A percentile compares a stretch with the other conserved stretches of the same genome.
Conservation (phyloP, 2,797 vertebrate species). For the Bradypodion pumilum region DNA sequence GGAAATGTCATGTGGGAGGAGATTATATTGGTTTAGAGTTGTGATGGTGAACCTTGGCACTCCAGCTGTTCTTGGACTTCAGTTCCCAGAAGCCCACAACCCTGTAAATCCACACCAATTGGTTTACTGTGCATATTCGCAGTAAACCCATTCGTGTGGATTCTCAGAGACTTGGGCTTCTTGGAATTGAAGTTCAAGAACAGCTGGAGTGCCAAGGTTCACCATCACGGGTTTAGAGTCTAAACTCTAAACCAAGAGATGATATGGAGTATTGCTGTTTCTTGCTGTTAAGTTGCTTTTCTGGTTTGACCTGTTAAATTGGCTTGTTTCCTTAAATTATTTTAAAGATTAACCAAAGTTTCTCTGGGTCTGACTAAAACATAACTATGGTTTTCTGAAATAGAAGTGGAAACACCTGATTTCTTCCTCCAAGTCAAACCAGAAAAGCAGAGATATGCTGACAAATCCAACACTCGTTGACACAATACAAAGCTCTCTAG, state of each 20-base stretch:
- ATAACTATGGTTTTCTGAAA: neutral
- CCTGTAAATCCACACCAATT: too few relatives aligned
- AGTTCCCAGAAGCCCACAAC: too few relatives aligned
- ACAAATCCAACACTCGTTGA: neutral
- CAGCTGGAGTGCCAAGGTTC: too few relatives aligned
- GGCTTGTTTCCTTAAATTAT: neutral
- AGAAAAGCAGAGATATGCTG: neutral
- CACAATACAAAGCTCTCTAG: neutral
- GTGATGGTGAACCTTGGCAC: too few relatives aligned
- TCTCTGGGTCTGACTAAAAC: neutral
- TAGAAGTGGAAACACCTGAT: neutral
- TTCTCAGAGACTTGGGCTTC: too few relatives aligned
- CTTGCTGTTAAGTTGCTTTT: neutral
- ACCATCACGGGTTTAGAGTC: too few relatives aligned
- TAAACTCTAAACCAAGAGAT: neutral
- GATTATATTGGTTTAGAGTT: too few relatives aligned
- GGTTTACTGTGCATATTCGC: too few relatives aligned
- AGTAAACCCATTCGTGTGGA: too few relatives aligned
- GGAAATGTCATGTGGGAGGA: too few relatives aligned
- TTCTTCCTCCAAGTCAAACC: neutral
- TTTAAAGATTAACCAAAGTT: neutral
- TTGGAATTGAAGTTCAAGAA: too few relatives aligned
- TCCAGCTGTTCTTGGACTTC: too few relatives aligned
- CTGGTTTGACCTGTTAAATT: neutral
- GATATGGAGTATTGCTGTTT: neutral